Evolutionary conservation across 2,113 vertebrate species (phyloP).

Genomic region (Passer domesticus): DNA sequence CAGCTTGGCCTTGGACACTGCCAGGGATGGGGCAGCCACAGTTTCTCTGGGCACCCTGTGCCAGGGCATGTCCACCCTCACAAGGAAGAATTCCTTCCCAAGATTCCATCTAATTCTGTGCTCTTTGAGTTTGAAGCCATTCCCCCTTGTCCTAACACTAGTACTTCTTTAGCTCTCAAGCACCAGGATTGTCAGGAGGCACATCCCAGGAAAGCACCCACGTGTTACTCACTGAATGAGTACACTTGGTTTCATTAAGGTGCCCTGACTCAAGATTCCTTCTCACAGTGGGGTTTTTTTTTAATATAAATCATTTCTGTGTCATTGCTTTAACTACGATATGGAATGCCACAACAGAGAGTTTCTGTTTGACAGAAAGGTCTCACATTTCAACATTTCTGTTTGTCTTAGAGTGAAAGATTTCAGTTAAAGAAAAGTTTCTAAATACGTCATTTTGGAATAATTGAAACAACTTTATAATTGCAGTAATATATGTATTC

Average conservation of each 20-base stretch:
- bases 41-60: neutral
- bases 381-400: neutral
- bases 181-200: neutral
- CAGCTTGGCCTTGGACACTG: neutral
- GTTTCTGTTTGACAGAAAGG: neutral
- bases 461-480: neutral
- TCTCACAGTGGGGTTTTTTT: neutral
- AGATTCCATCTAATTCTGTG: neutral
- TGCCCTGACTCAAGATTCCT: neutral
- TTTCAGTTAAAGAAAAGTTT: neutral
- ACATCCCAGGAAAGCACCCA: neutral
- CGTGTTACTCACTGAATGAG: fast-evolving
- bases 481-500: neutral
- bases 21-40: neutral
- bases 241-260: neutral
- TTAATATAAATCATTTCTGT: neutral
- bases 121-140: neutral
- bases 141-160: neutral
- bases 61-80: neutral
- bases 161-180: neutral
- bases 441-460: neutral
- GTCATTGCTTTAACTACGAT: neutral
- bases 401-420: neutral
- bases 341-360: neutral
- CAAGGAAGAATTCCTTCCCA: neutral